A percentile compares a stretch with the other conserved stretches of the same genome.
phyloP scores from a whole-genome alignment of 2,113 vertebrate genomes.

The Xyliphius kryptos region DNA sequence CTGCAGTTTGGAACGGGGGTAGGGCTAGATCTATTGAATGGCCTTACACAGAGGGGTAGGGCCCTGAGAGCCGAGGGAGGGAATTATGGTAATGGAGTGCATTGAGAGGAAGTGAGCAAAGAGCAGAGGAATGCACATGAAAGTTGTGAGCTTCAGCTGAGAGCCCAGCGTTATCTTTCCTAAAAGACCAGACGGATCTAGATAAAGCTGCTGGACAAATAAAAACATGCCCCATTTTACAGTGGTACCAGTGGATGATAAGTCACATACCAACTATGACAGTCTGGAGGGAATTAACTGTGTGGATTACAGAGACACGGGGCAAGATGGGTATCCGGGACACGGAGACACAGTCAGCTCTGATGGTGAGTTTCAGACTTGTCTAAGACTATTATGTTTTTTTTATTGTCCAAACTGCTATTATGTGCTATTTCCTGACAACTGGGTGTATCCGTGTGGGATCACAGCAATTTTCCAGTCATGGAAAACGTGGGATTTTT shows the following conservation, averaged over 20 bases:
- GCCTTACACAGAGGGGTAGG: slow-evolving; percentile 44
- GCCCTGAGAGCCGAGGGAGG: slow-evolving; percentile 57
- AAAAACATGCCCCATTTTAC: slow-evolving; percentile 89
- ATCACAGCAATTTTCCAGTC: slow-evolving; percentile 54
- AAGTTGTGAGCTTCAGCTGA: slow-evolving; percentile 65
- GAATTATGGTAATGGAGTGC: slow-evolving; percentile 61
- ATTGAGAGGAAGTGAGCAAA: slow-evolving; percentile 88
- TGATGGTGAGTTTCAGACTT: slow-evolving; percentile 76
- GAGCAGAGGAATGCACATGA: slow-evolving; percentile 81
- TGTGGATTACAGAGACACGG: slow-evolving; percentile 83
- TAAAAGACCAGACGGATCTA: slow-evolving; percentile 37
- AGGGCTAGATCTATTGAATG: slow-evolving; percentile 36
- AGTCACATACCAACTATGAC: slow-evolving; percentile 72
- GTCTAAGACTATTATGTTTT: no score
- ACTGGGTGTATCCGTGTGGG: slow-evolving; percentile 52
- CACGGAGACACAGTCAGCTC: slow-evolving; percentile 76
- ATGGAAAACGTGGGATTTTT: slow-evolving; percentile 28
- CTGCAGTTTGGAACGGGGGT: slow-evolving; percentile 23
- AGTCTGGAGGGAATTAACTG: slow-evolving; percentile 84
- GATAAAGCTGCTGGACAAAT: slow-evolving; percentile 44
- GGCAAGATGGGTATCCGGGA: slow-evolving; percentile 59
- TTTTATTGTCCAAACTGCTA: no score
- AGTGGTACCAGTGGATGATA: slow-evolving; percentile 86
- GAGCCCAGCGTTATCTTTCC: slow-evolving; percentile 44
- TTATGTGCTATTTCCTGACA: no score